Evolutionary conservation across 1,140 invertebrate species (phyloP), one percentile per base, ranked within the genome.

Genomic region (Armadillidium nasatum): DNA sequence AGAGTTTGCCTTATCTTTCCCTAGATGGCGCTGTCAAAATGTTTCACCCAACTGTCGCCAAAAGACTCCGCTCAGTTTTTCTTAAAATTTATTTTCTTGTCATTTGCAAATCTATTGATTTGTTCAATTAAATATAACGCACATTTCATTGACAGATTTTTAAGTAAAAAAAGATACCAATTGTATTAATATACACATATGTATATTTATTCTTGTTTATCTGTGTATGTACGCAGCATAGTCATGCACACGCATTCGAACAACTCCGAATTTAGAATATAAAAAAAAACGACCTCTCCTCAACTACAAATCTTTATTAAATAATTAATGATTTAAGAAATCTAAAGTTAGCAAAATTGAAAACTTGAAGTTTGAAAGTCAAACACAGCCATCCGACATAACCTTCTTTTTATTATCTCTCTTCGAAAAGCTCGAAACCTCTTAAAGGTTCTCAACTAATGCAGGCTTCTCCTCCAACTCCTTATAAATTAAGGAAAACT

Each of bases 301-400:
- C 15, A 50, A 50, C n/a, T n/a, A n/a, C n/a, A n/a, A n/a, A n/a
- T n/a, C n/a, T 50, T 50, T 50, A 60, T 60, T 15, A 15, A 60
- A 60, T 60, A 60, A 60, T 60, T 4, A 33, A 60, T 60, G 50
- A 60, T 15, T 19, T 60, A 60, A 60, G 50, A 19, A 60, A 60
- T 60, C 50, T 60, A 60, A 60, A 60, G 50, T 60, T 60, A 13
- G 50, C 50, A 60, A 60, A 60, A 60, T 60, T 60, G 50, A 60
- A 60, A 60, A 60, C 50, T 60, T 60, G 50, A 60, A 60, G 50
- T 60, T 60, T 60, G 50, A 60, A 60, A 60, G 50, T 50, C 50
- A 60, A 60, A 60, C 50, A 60, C 50, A 60, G 50, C 19, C 11
- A 19, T 60, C 50, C 50, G 50, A 60, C 50, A 60, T 4, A 60